A percentile compares a stretch with the other conserved stretches of the same genome.
These are phyloP conservation scores for Hylomyscus alleni DNA, from an alignment of 2,797 vertebrate genomes.

Conservation along the genomic window DNA sequence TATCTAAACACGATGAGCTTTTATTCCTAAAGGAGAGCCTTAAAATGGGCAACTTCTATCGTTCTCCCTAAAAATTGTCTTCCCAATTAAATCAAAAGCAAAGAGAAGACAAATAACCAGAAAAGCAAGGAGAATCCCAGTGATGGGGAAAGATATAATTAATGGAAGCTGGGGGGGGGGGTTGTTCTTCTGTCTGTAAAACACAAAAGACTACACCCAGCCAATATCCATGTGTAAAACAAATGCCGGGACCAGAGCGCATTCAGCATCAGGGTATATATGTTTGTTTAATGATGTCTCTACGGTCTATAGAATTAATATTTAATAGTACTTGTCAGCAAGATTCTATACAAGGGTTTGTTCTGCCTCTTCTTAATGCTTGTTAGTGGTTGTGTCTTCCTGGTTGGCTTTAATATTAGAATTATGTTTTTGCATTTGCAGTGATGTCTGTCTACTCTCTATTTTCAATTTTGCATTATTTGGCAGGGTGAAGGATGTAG, in stretches of 20 bases:
- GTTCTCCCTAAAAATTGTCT: conserved; percentile 61
- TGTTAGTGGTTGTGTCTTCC: conserved; percentile 85
- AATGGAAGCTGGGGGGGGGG: background rate
- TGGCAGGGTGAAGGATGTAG: background rate
- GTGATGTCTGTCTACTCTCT: conserved; percentile 50
- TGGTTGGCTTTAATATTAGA: conserved; percentile 70
- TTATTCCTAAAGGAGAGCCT: background rate
- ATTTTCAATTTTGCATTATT: background rate
- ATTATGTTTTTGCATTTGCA: conserved; percentile 69
- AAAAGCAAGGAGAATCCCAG: conserved; percentile 23
- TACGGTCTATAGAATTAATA: conserved; percentile 90
- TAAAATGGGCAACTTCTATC: conserved; percentile 4
- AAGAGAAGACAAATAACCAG: conserved; percentile 72
- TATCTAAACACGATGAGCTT: background rate
- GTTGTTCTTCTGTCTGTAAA: background rate
- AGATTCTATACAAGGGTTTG: conserved; percentile 87
- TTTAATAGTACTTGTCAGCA: conserved; percentile 92
- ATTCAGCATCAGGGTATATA: conserved; percentile 76
- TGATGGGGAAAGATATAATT: conserved; percentile 38
- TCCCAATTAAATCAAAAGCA: conserved; percentile 73
- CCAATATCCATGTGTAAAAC: conserved; percentile 75
- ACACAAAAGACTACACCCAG: conserved; percentile 59
- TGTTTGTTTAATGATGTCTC: conserved; percentile 90
- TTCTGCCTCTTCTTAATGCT: conserved; percentile 84
- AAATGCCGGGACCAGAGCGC: conserved; percentile 76